Base-by-base conservation (phyloP, 1,140 invertebrate species). In the Lethocerus indicus region DNA sequence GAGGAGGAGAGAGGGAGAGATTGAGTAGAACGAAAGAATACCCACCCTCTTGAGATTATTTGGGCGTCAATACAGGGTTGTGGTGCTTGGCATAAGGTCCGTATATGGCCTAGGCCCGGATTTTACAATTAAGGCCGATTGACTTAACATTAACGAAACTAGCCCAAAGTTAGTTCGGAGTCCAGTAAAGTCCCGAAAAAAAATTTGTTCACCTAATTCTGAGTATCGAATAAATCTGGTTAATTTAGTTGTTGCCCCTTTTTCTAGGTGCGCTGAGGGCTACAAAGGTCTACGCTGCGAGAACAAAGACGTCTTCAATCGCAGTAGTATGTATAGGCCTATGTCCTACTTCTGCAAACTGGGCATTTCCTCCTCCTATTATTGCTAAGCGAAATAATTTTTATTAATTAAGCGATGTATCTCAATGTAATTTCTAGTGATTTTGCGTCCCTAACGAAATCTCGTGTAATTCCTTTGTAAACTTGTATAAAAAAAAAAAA, bases 281-380 rank as follows among this genome's bases (percentile, higher is more conserved):
- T 87, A 77, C 74, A 77, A 75, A 61, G 86, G 86, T 60, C 72
- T 78, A 64, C 74, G 81, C 58, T 89, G 86, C 69, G 82, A 86
- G 68, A 78, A 74, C 61, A 87, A 87, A 74, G 77, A 81, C 66
- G 71, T 75, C 62, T 70, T 67, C 62, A 73, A 71, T 64, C 68
- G 68, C 56, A 71, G 71, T 69, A 75, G 72, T 74, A 73, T 72
- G 72, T 75, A 73, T 69, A 63, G 65, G 60, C 68, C 68, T 58
- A 66, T 66, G 62, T 65, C 68, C 56, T 70, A 70, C 63, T 70
- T 69, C 61, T 72, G 70, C 67, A 71, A 70, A 62, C 65, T 71
- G 60, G 70, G 70, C 64, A 64, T 71, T 56, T 72, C 69, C 59
- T 67, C 68, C 62, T 71, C 69, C 61, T 72, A 71, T 64, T 72